Conservation (phyloP, 2,113 vertebrate genomes). For the Emydocephalus ijimae region DNA sequence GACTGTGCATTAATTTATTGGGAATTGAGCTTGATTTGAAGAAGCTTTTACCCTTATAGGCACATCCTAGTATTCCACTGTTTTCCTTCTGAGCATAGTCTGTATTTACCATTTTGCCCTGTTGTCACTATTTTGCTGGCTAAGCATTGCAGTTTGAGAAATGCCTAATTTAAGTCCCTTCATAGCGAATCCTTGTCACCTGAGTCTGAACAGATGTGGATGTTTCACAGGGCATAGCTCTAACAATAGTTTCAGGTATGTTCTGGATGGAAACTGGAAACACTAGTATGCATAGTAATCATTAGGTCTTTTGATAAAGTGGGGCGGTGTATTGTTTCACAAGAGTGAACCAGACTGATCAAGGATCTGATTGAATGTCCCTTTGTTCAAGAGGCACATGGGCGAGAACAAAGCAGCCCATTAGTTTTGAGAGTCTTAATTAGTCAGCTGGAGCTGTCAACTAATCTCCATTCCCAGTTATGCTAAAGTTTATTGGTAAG, state of each 20-base stretch:
- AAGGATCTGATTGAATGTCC: not conserved
- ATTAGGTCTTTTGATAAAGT: not conserved
- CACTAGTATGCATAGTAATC: not conserved
- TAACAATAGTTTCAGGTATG: not conserved
- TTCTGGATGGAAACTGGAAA: not conserved
- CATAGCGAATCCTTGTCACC: not conserved
- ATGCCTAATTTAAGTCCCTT: not conserved
- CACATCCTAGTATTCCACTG: not conserved
- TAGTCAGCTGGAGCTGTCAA: not conserved
- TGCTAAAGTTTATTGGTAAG: not conserved
- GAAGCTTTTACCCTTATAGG: not conserved
- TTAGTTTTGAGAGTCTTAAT: not conserved
- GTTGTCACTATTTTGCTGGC: not conserved
- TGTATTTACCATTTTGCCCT: not conserved
- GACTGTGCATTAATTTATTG: not conserved
- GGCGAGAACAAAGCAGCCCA: not conserved
- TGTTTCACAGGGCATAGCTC: not conserved
- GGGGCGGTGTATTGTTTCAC: not conserved
- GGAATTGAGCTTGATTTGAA: not conserved
- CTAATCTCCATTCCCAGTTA: not conserved
- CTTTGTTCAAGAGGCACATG: not conserved
- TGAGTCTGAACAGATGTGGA: not conserved
- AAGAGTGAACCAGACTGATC: not conserved
- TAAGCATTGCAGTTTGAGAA: not conserved
- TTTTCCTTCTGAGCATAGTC: not conserved